A percentile compares a stretch with the other conserved stretches of the same genome.
Evolutionary conservation across 2,888 invertebrate species (phyloP).

Genomic region (Strigamia crassipes): DNA sequence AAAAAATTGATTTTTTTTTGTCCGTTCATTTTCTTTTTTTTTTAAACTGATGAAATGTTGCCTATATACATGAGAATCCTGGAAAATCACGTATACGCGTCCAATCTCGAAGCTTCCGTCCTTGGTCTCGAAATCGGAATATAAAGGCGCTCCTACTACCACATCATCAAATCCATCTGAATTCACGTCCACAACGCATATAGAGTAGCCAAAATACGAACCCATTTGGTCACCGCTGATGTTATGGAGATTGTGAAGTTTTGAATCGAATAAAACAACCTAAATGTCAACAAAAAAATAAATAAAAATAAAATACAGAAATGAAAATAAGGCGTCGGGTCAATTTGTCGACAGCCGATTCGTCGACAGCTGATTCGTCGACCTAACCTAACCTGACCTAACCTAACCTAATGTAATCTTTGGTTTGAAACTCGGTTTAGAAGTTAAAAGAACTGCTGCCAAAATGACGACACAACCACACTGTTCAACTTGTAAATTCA

Average conservation of each 20-base stretch:
- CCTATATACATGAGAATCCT: conserved; percentile 65
- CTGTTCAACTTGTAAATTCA: too few species aligned
- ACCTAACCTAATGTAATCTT: too few species aligned
- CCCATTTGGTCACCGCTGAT: conserved; percentile 92
- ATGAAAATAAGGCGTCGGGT: too few species aligned
- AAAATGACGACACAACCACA: too few species aligned
- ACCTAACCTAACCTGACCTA: too few species aligned
- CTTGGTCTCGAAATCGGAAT: conserved; percentile 73
- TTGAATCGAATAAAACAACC: conserved; percentile 77
- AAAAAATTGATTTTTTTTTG: not conserved
- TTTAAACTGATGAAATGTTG: too few species aligned
- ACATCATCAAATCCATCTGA: conserved; percentile 89
- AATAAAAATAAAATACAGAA: not conserved
- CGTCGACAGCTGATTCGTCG: too few species aligned
- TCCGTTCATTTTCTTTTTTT: too few species aligned
- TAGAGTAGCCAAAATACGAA: conserved; percentile 92
- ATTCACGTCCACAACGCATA: conserved; percentile 86
- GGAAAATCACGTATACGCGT: conserved; percentile 85
- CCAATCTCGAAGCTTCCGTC: conserved; percentile 89
- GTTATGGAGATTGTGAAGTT: conserved; percentile 78
- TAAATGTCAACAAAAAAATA: conserved; percentile 56
- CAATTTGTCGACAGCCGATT: too few species aligned
- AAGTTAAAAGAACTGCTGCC: too few species aligned
- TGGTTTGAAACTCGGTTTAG: too few species aligned
- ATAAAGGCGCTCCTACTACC: conserved; percentile 92